Base-by-base conservation (phyloP, 2,113 vertebrate genomes). In the Heterocephalus glaber region DNA sequence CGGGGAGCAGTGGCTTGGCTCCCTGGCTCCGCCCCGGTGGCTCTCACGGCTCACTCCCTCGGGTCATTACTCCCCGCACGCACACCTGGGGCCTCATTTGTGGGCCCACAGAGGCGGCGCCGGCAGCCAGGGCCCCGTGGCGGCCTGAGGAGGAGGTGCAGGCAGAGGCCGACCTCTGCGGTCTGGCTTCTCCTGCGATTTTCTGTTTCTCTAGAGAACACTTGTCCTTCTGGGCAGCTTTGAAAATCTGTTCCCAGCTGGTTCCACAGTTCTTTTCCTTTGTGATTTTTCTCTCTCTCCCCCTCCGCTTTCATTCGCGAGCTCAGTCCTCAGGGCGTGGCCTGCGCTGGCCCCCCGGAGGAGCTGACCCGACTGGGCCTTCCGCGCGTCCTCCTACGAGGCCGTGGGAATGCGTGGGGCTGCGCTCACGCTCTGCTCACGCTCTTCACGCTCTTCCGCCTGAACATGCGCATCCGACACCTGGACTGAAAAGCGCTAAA, bases 151-250 rank as follows among this genome's bases (percentile, higher is more conserved):
- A 3, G 30, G 66, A 17, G 66, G 41, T 49, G 92, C 1, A 2
- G 56, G 52, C 1, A 6, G 65, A 17, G 2, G 5, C 38, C 49
- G 72, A 6, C 38, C 47, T 77, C 61, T 38, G 60, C 11, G 2
- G 19, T 56, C 58, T 8, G 5, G 49, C 41, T 3, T 1, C 9
- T 3, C 41, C 9, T 7, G 14, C 26, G 9, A 2, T 5, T 47
- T 28, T 47, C 1, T 0, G 17, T 24, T 20, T 6, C 84, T 33
- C 44, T 41, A 20, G 47, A 68, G 20, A 56, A 0, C 7, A 2
- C 0, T 30, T 8, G 3, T 19, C 61, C n/a, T 3, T 0, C 61
- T 12, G 1, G 1, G 38, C 26, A 6, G 44, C 49, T 28, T 12
- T 7, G 2, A 30, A 44, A 20, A 44, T 11, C 82, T 13, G 49